Conservation (phyloP, 2,888 invertebrate genomes). For the Tanypteryx hageni region DNA sequence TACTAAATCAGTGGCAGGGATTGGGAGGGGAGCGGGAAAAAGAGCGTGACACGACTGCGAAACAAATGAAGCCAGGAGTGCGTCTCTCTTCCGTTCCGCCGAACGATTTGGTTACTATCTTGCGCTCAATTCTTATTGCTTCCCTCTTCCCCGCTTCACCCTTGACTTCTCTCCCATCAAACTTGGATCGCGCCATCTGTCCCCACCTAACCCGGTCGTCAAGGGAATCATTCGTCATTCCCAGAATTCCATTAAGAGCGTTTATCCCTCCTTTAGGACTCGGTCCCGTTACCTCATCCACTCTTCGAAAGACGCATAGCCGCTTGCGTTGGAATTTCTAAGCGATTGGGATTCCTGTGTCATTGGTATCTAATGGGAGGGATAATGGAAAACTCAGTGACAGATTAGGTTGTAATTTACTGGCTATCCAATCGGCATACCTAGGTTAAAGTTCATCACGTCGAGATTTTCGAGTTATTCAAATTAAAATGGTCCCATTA, state of each 20-base stretch:
- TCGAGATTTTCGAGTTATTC: too few species aligned
- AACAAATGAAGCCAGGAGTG: background rate
- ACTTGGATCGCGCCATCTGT: background rate
- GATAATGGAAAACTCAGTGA: background rate
- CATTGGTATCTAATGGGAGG: background rate
- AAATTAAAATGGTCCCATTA: too few species aligned
- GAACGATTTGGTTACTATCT: background rate
- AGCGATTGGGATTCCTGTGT: background rate
- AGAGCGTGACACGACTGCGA: background rate
- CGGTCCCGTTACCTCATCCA: background rate
- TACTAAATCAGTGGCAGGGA: background rate
- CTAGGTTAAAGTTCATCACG: too few species aligned
- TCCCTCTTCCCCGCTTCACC: background rate
- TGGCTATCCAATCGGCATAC: too few species aligned
- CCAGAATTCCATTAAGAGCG: slow-evolving; percentile 14
- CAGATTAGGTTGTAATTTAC: slow-evolving; percentile 17
- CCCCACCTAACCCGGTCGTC: background rate
- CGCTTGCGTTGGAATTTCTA: background rate
- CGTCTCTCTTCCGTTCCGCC: background rate
- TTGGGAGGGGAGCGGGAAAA: background rate
- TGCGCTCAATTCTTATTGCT: background rate
- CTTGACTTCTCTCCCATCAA: background rate
- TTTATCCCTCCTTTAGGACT: background rate
- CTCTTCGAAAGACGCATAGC: background rate
- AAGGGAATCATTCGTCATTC: slow-evolving; percentile 62